A percentile compares a stretch with the other conserved stretches of the same genome.
Evolutionary conservation across 2,888 invertebrate species (phyloP).

Genomic region (Pterobdella sp.): DNA sequence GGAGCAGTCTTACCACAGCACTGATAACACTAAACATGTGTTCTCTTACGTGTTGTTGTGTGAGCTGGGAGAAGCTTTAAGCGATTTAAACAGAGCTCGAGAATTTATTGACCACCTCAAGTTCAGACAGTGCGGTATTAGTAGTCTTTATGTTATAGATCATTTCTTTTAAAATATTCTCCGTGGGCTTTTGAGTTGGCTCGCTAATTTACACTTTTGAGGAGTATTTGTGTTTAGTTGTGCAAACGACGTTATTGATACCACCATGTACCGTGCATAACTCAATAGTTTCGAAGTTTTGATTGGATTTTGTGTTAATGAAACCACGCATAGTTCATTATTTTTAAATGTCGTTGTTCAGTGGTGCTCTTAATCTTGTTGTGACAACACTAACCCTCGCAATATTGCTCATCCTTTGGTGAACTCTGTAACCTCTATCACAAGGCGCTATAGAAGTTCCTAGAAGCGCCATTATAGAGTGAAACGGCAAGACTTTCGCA

Average conservation of each 20-base stretch:
- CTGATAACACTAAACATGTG: neutral
- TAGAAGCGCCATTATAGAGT: no score
- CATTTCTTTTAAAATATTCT: conserved; percentile 31
- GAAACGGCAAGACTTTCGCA: no score
- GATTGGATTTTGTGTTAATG: neutral
- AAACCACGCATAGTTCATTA: no score
- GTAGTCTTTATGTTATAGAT: conserved; percentile 41
- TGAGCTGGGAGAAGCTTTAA: conserved; percentile 43
- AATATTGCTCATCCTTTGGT: no score
- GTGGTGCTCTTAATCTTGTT: no score
- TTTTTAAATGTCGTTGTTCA: no score
- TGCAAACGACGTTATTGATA: neutral
- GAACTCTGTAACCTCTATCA: no score
- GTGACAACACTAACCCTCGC: no score
- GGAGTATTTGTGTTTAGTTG: neutral
- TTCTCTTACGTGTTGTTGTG: conserved; percentile 43
- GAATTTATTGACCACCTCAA: conserved; percentile 43
- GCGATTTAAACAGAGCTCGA: conserved; percentile 40
- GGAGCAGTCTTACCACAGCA: conserved; percentile 9
- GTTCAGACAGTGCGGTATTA: conserved; percentile 42
- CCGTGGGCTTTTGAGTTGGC: neutral
- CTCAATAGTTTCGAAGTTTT: neutral
- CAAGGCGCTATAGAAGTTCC: no score
- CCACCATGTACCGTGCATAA: neutral
- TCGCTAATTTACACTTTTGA: no score